Percentiles rank a stretch among this genome's conserved stretches.
phyloP scores from a whole-genome alignment of 2,113 vertebrate genomes.

The Sula dactylatra region DNA sequence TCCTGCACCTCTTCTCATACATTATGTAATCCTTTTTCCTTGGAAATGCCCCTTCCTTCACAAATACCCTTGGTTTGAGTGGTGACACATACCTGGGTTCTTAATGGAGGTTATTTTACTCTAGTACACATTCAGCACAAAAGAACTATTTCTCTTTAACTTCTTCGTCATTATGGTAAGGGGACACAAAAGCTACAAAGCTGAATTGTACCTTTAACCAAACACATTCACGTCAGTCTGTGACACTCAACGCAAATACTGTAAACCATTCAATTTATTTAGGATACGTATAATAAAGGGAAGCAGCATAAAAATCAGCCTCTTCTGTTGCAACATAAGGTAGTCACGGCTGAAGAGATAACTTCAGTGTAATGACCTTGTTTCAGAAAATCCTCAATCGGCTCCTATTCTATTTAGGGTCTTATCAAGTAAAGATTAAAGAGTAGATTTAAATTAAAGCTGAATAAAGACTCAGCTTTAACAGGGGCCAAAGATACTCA shows the following conservation, averaged over 20 bases:
- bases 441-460: too few relatives aligned
- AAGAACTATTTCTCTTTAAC: not conserved
- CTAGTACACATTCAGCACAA: not conserved
- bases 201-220: not conserved
- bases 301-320: not conserved
- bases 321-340: not conserved
- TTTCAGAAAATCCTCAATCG: not conserved
- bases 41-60: not conserved
- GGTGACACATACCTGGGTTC: not conserved
- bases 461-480: not conserved
- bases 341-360: not conserved
- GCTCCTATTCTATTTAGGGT: not conserved
- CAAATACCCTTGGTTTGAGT: not conserved
- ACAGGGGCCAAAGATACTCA: not conserved
- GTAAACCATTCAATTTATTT: not conserved
- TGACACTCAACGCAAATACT: not conserved
- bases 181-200: not conserved
- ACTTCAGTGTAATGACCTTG: not conserved
- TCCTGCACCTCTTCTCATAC: not conserved
- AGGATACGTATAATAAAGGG: not conserved
- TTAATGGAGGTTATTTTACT: not conserved
- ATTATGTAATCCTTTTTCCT: rapidly evolving
- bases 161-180: not conserved
- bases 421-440: not conserved
- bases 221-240: rapidly evolving